phyloP scores from a whole-genome alignment of 2,113 vertebrate species.

The Oncorhynchus masou region DNA sequence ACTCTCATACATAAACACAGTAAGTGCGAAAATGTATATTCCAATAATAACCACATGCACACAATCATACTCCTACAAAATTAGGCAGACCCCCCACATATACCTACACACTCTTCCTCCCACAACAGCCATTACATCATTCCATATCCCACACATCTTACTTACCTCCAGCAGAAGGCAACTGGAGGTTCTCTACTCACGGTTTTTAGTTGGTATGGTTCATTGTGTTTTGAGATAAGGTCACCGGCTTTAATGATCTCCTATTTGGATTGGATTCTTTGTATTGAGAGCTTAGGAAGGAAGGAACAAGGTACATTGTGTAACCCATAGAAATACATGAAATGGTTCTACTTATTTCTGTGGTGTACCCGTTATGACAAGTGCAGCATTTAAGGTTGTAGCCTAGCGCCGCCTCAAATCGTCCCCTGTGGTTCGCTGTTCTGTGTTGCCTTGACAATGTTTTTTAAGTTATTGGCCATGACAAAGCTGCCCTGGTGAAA shows the following conservation, averaged over 20 bases:
- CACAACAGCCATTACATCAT: background rate
- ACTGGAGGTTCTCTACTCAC: background rate
- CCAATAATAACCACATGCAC: slow-evolving; percentile 27
- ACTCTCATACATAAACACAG: slow-evolving; percentile 3
- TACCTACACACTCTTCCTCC: slow-evolving; percentile 5
- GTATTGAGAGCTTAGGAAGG: too few species aligned
- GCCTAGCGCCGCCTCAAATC: too few species aligned
- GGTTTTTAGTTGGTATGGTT: background rate
- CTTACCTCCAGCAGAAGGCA: background rate
- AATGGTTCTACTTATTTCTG: background rate
- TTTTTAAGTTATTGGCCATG: background rate
- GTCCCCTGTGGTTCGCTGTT: too few species aligned
- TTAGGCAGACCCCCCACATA: slow-evolving; percentile 12
- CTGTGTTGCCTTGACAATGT: background rate
- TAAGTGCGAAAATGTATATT: background rate
- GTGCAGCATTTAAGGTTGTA: too few species aligned
- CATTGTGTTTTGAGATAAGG: background rate
- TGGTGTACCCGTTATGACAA: too few species aligned
- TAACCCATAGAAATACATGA: too few species aligned
- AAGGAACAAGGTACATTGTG: background rate
- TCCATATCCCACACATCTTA: background rate
- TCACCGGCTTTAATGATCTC: background rate
- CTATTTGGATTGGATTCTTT: too few species aligned
- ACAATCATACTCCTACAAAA: slow-evolving; percentile 14
- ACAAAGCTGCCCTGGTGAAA: background rate